Base-by-base conservation (phyloP, 1,140 invertebrate species). In the Brachionus rubens region DNA sequence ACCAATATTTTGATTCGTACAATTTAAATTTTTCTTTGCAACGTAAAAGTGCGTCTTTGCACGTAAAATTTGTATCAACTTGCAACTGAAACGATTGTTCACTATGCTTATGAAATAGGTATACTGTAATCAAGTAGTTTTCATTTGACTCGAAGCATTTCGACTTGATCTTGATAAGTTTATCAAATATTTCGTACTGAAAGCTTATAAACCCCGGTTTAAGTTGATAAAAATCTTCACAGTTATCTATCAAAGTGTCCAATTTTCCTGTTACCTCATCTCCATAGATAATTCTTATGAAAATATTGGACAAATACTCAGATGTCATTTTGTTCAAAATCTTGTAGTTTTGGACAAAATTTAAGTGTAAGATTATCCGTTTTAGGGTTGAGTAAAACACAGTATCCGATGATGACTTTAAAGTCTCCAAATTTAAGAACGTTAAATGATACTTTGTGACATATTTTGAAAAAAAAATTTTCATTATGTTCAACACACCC, bases 41-140 rank as follows among this genome's bases (percentile, higher is more conserved):
- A 3, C 28, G 19, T 7, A 48, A 19, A 4, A 72, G 26, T 6
- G 50, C 68, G 9, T 72, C 43, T 36, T 54, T 48, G 9, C 68
- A 50, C 16, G 46, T 72, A 48, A 72, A 50, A 47, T 50, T 54
- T 10, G 43, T 19, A 12, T 72, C 68, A 30, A 72, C 50, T 21
- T 48, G 46, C 26, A 72, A 16, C 30, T 72, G 68, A 54, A 72
- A 72, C 3, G 46, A 50, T 50, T 72, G 46, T 19, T 54, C 50
- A 28, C 68, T 72, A 41, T 72, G 28, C 21, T 72, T 72, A 54
- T 72, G 68, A 72, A 50, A 54, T 54, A 72, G 43, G 21, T 50
- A 54, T 16, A 72, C 50, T 12, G 46, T 72, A 14, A 72, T 54
- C 19, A 72, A 21, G 33, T 19, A 72, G 19, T 72, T 72, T 16